Conservation (phyloP, 2,888 invertebrate genomes). For the Drosophila neutralis region DNA sequence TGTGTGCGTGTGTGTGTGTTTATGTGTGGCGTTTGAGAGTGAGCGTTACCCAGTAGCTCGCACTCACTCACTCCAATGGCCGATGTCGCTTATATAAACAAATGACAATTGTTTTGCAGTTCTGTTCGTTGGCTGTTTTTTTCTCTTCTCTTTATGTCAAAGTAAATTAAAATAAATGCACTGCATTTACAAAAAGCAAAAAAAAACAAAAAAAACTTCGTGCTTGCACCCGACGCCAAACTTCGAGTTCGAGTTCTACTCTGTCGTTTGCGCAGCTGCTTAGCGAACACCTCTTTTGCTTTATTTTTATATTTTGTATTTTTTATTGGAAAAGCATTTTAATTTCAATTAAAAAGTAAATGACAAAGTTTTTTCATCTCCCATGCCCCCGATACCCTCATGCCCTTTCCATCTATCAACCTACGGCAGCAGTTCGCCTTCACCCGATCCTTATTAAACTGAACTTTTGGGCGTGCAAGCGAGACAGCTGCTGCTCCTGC, state of each 20-base stretch:
- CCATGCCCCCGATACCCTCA: not conserved
- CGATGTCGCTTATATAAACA: conserved; percentile 74
- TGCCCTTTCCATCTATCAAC: conserved; percentile 5
- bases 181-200: conserved; percentile 60
- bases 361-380: conserved; percentile 67
- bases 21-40: conserved; percentile 34
- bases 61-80: conserved; percentile 64
- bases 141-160: conserved; percentile 51
- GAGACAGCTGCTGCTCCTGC: conserved; percentile 55
- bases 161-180: conserved; percentile 80
- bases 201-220: conserved; percentile 41
- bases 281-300: conserved; percentile 41
- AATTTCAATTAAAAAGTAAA: conserved; percentile 81
- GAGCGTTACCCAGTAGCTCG: conserved; percentile 59
- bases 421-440: conserved; percentile 16
- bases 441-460: conserved; percentile 52
- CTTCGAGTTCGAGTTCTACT: conserved; percentile 24
- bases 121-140: conserved; percentile 60
- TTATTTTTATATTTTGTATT: conserved; percentile 56
- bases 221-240: conserved; percentile 44
- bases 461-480: conserved; percentile 57
- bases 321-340: conserved; percentile 76
- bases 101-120: conserved; percentile 83
- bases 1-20: conserved; percentile 24
- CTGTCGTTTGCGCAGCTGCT: conserved; percentile 70